Evolutionary conservation across 2,888 invertebrate genomes (phyloP).

Genomic region (Julus scandinavius): DNA sequence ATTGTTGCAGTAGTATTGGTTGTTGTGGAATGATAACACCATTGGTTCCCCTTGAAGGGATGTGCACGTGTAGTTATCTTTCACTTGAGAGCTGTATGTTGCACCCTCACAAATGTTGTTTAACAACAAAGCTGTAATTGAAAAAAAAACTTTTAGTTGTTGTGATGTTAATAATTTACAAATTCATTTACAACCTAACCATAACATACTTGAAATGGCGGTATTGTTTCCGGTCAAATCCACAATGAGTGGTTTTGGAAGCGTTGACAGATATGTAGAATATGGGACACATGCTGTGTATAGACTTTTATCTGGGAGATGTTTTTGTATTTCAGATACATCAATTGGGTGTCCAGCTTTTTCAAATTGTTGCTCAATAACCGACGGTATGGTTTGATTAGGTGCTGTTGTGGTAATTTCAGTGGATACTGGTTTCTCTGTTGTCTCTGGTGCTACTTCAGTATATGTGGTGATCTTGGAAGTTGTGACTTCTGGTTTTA

Average conservation of each 20-base stretch:
- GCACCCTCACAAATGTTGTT: constrained; percentile 49
- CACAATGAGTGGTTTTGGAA: constrained; percentile 4
- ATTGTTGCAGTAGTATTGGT: constrained; percentile 45
- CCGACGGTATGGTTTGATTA: constrained; percentile 43
- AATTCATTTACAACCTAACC: background rate
- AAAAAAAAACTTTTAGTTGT: background rate
- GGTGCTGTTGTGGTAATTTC: constrained; percentile 52
- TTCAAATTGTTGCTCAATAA: constrained; percentile 48
- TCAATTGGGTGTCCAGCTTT: constrained; percentile 48
- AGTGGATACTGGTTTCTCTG: background rate
- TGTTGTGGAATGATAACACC: constrained; percentile 33
- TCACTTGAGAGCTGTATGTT: constrained; percentile 50
- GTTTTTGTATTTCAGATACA: constrained; percentile 46
- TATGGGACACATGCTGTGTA: constrained; percentile 49
- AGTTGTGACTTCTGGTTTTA: background rate
- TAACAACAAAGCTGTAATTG: constrained; percentile 33
- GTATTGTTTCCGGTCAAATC: constrained; percentile 43
- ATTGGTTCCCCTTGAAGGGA: constrained; percentile 42
- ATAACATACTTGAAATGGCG: constrained; percentile 49
- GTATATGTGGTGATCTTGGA: background rate
- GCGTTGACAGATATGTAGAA: constrained; percentile 39
- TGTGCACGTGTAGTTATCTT: constrained; percentile 36
- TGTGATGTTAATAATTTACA: background rate
- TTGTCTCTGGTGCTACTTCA: constrained; percentile 6
- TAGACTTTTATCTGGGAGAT: background rate